Conservation (phyloP, 1,140 invertebrate species). For the Chironomus tepperi region DNA sequence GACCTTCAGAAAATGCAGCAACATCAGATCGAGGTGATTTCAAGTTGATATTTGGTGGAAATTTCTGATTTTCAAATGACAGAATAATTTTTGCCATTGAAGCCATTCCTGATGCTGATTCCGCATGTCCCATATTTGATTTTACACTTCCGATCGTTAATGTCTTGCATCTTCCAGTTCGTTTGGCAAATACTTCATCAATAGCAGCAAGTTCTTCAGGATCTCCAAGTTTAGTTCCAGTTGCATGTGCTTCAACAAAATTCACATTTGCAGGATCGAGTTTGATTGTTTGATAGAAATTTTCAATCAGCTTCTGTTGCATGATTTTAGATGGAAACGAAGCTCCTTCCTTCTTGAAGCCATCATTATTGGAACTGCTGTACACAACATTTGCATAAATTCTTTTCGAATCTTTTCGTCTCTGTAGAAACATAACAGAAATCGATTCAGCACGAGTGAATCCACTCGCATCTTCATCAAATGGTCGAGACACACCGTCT, state of each 20-base stretch:
- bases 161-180: constrained; percentile 48
- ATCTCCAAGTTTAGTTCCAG: constrained; percentile 50
- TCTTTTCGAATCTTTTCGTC: constrained; percentile 63
- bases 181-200: constrained; percentile 67
- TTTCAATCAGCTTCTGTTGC: constrained; percentile 67
- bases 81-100: constrained; percentile 72
- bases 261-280: constrained; percentile 59
- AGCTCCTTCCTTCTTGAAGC: constrained; percentile 81
- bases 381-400: constrained; percentile 53
- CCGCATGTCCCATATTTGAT: constrained; percentile 88
- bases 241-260: constrained; percentile 92
- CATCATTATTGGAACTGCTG: constrained; percentile 71
- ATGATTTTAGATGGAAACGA: constrained; percentile 81
- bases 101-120: constrained; percentile 80
- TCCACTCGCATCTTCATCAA: constrained; percentile 73
- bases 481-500: constrained; percentile 80
- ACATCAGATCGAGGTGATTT: constrained; percentile 62
- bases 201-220: constrained; percentile 76
- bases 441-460: constrained; percentile 72
- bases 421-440: constrained; percentile 70
- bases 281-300: constrained; percentile 78
- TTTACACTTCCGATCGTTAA: constrained; percentile 84
- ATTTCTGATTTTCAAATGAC: constrained; percentile 61
- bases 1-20: constrained; percentile 55
- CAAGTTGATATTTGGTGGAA: constrained; percentile 77